Conservation (phyloP, 2,888 invertebrate genomes). For the Trissonchulus sp. region DNA sequence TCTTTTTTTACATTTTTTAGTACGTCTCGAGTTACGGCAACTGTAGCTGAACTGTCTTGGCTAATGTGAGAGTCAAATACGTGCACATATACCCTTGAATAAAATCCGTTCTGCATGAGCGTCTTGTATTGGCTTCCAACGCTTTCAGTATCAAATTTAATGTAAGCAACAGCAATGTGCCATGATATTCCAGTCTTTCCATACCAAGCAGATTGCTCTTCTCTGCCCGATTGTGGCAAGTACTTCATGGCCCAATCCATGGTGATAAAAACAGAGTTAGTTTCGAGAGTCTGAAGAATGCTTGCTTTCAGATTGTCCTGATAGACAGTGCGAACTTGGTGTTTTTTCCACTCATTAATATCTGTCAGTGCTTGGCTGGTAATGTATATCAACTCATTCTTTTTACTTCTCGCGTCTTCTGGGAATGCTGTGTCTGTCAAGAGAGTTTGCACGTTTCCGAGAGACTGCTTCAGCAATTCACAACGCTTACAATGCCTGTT, state of each 20-base stretch:
- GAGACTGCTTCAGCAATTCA: not conserved
- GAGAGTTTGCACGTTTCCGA: not conserved
- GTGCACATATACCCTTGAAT: not conserved
- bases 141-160: not conserved
- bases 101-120: not conserved
- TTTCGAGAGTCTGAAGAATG: not conserved
- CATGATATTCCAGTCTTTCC: not conserved
- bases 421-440: not conserved
- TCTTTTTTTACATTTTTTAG: not conserved
- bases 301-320: not conserved
- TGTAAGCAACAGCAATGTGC: conserved; percentile 13
- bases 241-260: conserved; percentile 18
- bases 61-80: not conserved
- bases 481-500: not conserved
- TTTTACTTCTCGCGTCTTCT: not conserved
- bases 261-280: not conserved
- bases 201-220: conserved; percentile 12
- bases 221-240: not conserved
- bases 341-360: conserved; percentile 2
- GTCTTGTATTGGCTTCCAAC: not conserved
- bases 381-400: not conserved
- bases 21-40: not conserved
- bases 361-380: not conserved
- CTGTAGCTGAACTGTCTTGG: not conserved
- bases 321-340: not conserved